Evolutionary conservation across 2,113 vertebrate genomes (phyloP).

Genomic region (Phalacrocorax pelagicus): DNA sequence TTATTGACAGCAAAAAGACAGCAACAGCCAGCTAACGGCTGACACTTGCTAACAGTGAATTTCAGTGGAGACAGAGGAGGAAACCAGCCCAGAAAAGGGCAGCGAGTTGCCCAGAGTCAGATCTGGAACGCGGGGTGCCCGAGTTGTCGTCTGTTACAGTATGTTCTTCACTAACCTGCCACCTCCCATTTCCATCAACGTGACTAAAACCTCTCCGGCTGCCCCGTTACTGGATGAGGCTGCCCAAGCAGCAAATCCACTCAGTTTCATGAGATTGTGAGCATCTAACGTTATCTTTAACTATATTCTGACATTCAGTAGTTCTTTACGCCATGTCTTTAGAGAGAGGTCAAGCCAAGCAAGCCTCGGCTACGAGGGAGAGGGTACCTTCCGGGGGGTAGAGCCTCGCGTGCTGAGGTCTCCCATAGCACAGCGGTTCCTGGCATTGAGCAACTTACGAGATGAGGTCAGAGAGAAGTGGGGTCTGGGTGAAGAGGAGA

Average conservation of each 20-base stretch:
- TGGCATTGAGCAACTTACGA: neutral
- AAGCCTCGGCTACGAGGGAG: neutral
- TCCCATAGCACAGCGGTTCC: neutral
- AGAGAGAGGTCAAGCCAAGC: neutral
- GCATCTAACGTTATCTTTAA: neutral
- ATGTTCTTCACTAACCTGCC: neutral
- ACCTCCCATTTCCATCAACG: neutral
- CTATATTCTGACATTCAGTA: neutral
- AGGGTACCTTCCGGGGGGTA: neutral
- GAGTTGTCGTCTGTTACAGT: neutral
- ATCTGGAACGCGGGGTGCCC: neutral
- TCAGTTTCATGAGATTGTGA: neutral
- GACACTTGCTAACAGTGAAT: neutral
- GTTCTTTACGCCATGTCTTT: neutral
- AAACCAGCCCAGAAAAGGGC: neutral
- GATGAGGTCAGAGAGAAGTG: neutral
- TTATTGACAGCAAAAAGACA: neutral
- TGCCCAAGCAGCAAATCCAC: neutral
- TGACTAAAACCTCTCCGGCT: neutral
- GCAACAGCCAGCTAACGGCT: neutral
- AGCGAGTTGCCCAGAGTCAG: neutral
- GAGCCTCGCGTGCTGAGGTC: accelerated
- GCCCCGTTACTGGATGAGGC: neutral
- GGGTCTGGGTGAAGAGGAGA: neutral
- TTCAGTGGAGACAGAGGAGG: neutral